Base-by-base conservation (phyloP, 2,797 vertebrate species). In the Nothura maculosa region DNA sequence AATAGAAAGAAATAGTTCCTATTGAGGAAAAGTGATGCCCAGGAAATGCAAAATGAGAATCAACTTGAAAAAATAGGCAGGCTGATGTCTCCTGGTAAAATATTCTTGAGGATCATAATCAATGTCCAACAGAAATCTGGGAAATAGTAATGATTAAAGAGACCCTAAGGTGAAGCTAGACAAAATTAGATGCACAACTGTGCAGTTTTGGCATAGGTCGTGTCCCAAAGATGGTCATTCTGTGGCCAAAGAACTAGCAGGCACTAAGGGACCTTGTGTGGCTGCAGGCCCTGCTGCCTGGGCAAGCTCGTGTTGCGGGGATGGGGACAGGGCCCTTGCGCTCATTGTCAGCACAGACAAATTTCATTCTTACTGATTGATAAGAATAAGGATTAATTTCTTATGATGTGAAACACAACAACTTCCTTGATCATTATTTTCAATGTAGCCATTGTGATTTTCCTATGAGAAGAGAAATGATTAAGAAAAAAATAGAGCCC, bases 391-490 rank as follows among this genome's bases (percentile, higher is more conserved):
- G 48, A 91, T 90, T 92, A 92, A 95, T 95, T 87, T 92, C 54
- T 94, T 43, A 52, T 10, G 6, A 79, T 38, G 60, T 64, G 85
- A 85, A 89, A 84, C 57, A 78, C 70, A 94, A 80, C 69, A 86
- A 64, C 69, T 95, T 86, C 48, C 25, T 34, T 93, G 90, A 92
- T 95, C 78, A 92, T 69, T 95, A 61, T 92, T 94, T 94, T 93
- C 89, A 64, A 55, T 95, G 63, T 84, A 92, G 88, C 69, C 57
- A 24, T 91, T 95, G 85, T 89, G 92, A 67, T 83, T 95, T 95
- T 92, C 32, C 57, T 74, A 3, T 28, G 42, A 91, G 80, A 92
- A 93, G 78, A 73, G 64, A 74, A 94, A 80, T 80, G 95, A 92
- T 94, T 89, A 75, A 76, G 73, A 84, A 90, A 90, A 90, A 93